Conservation (phyloP, 2,113 vertebrate species). For the Pardalotus punctatus region DNA sequence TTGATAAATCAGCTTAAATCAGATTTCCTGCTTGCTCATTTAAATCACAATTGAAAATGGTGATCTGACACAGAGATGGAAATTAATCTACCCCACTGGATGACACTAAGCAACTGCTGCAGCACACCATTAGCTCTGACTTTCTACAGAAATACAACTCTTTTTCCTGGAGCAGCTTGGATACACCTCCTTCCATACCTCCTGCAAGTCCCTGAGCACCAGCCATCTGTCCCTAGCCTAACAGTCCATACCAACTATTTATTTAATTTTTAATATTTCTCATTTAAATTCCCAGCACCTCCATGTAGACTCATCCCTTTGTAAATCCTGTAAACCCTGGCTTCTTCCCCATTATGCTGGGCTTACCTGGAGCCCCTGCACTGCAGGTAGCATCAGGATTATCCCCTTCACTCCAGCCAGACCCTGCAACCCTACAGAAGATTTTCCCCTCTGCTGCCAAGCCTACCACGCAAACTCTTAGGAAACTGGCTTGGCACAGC, state of each 20-base stretch:
- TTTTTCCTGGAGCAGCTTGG: neutral
- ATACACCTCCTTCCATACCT: neutral
- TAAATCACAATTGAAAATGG: neutral
- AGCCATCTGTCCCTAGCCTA: neutral
- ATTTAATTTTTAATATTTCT: neutral
- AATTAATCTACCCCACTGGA: neutral
- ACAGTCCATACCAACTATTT: neutral
- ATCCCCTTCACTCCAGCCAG: neutral
- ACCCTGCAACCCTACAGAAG: neutral
- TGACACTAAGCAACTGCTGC: neutral
- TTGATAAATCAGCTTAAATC: neutral
- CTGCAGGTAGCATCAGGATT: neutral
- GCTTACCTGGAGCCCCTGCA: neutral
- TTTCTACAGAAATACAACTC: neutral
- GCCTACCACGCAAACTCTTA: neutral
- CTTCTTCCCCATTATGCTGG: neutral
- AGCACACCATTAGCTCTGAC: neutral
- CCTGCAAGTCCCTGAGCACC: neutral
- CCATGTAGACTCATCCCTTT: neutral
- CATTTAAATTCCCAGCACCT: neutral
- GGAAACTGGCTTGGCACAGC: neutral
- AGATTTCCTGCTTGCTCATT: neutral
- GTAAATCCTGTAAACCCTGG: neutral
- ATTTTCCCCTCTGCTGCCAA: neutral
- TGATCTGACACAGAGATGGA: neutral